Percentiles rank a stretch among this genome's conserved stretches.
These are phyloP conservation scores for Drosophila meridionalis DNA, from an alignment of 2,888 invertebrate genomes.

Conservation along the genomic window DNA sequence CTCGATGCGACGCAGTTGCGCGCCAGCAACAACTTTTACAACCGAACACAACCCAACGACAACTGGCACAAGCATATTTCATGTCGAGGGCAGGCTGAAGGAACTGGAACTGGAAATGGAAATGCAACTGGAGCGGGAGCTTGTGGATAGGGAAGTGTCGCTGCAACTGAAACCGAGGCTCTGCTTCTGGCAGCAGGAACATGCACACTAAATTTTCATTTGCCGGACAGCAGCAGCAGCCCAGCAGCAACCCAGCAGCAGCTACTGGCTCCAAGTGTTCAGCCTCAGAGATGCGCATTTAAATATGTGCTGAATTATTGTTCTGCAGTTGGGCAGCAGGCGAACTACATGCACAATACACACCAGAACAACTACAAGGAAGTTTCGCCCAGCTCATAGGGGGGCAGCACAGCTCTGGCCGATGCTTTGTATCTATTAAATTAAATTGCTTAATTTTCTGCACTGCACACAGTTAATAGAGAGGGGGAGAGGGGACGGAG, in stretches of 20 bases:
- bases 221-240: slow-evolving; percentile 55
- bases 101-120: background rate
- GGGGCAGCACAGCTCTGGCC: slow-evolving; percentile 4
- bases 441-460: slow-evolving; percentile 78
- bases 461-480: slow-evolving; percentile 24
- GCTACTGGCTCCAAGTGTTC: slow-evolving; percentile 30
- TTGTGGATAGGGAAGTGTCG: slow-evolving; percentile 9
- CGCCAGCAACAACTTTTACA: slow-evolving; percentile 56
- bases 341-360: slow-evolving; percentile 21
- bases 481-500: background rate
- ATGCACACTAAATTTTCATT: slow-evolving; percentile 78
- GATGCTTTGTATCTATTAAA: slow-evolving; percentile 70
- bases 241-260: slow-evolving; percentile 1
- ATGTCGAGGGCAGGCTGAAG: slow-evolving; percentile 1
- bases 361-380: slow-evolving; percentile 29
- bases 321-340: slow-evolving; percentile 51
- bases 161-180: slow-evolving; percentile 27
- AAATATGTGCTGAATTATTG: slow-evolving; percentile 80
- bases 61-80: slow-evolving; percentile 60
- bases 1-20: slow-evolving; percentile 60
- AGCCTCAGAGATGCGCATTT: slow-evolving; percentile 63
- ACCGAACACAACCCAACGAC: slow-evolving; percentile 21
- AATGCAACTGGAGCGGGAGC: background rate
- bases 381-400: slow-evolving; percentile 46
- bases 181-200: slow-evolving; percentile 73